A percentile compares a stretch with the other conserved stretches of the same genome.
phyloP scores from a whole-genome alignment of 1,140 invertebrate genomes.

The Limonius californicus region DNA sequence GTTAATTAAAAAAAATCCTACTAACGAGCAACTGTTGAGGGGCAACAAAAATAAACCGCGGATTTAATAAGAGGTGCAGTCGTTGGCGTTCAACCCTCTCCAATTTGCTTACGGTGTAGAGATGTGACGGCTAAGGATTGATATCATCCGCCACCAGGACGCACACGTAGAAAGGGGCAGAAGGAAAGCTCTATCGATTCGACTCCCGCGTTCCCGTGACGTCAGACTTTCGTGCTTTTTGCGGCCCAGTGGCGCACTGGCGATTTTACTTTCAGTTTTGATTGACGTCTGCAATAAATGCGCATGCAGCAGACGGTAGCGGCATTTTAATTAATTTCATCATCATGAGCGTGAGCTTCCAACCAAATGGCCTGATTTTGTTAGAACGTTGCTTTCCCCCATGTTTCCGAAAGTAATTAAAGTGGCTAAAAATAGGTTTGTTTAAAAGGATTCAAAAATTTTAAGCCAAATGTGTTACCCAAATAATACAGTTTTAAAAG shows the following conservation, averaged over 20 bases:
- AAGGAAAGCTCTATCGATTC: slow-evolving; percentile 11
- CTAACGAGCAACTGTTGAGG: neutral
- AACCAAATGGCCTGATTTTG: too few species aligned
- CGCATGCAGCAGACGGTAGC: too few species aligned
- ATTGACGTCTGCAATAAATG: too few species aligned
- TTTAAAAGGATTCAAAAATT: too few species aligned
- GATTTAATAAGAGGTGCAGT: neutral
- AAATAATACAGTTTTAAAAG: too few species aligned
- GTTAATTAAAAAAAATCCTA: neutral
- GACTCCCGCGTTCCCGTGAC: slow-evolving; percentile 5
- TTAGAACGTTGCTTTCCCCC: too few species aligned
- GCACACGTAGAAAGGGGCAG: neutral
- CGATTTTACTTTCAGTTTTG: too few species aligned
- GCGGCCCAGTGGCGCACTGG: neutral
- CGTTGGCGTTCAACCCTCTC: neutral
- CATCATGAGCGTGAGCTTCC: too few species aligned
- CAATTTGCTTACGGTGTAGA: neutral
- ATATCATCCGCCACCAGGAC: neutral
- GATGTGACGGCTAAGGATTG: slow-evolving; percentile 3
- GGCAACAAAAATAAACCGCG: neutral
- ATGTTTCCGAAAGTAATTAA: too few species aligned
- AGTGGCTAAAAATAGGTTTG: too few species aligned
- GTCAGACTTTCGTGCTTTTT: slow-evolving; percentile 3
- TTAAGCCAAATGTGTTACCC: too few species aligned
- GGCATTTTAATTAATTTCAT: too few species aligned